These are phyloP conservation scores for Calliopsis andreniformis DNA, from an alignment of 1,140 invertebrate genomes.

Conservation along the genomic window DNA sequence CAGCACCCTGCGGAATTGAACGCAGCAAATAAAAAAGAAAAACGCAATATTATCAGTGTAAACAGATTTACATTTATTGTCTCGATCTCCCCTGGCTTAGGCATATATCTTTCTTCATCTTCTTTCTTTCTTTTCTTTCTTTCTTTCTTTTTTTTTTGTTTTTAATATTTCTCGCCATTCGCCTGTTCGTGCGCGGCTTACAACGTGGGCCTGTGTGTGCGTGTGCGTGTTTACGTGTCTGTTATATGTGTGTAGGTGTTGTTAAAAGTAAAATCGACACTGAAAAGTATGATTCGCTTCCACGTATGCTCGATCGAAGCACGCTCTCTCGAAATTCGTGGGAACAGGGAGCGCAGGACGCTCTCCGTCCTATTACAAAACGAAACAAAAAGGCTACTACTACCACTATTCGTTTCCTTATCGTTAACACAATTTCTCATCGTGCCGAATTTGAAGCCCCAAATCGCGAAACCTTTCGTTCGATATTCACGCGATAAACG, in stretches of 20 bases:
- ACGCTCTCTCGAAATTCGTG: constrained; percentile 14
- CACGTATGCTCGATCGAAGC: constrained; percentile 17
- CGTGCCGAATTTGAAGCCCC: constrained; percentile 3
- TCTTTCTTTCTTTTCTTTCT: too few relatives aligned
- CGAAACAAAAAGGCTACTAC: constrained; percentile 21
- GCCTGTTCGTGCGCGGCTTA: constrained; percentile 62
- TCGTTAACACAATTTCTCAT: constrained; percentile 18
- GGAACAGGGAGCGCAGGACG: constrained; percentile 2
- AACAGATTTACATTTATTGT: constrained; percentile 82
- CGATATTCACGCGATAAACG: neutral
- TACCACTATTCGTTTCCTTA: constrained; percentile 9
- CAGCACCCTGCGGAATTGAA: constrained; percentile 79
- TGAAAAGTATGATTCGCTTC: constrained; percentile 59
- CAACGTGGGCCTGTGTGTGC: constrained; percentile 71
- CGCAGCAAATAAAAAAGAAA: constrained; percentile 79
- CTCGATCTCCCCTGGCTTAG: constrained; percentile 78
- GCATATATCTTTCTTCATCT: constrained; percentile 65
- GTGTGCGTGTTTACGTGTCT: too few relatives aligned
- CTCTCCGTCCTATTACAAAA: constrained; percentile 39
- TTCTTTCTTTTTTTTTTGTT: too few relatives aligned
- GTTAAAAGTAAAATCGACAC: constrained; percentile 64
- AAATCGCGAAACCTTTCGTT: neutral
- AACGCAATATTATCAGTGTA: constrained; percentile 80
- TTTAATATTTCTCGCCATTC: constrained; percentile 16
- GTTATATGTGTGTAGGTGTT: too few relatives aligned